A percentile compares a stretch with the other conserved stretches of the same genome.
These are phyloP conservation scores for Lacerta agilis DNA, from an alignment of 2,797 vertebrate species.

Conservation along the genomic window DNA sequence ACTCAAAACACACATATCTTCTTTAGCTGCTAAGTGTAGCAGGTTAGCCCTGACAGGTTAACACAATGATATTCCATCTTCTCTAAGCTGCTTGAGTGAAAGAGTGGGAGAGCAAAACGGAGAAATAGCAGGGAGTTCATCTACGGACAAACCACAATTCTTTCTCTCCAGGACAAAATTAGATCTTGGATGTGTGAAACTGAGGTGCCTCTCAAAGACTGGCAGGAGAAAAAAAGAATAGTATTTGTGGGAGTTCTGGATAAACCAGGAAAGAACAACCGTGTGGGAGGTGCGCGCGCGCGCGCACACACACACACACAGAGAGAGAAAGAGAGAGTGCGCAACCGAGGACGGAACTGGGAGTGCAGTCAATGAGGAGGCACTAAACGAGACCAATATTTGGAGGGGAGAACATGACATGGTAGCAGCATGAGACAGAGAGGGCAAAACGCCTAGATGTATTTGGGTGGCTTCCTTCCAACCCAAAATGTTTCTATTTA, in stretches of 20 bases:
- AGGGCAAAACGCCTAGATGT: background rate
- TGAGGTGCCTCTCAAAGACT: background rate
- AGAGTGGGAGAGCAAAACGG: background rate
- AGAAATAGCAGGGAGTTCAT: background rate
- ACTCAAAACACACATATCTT: background rate
- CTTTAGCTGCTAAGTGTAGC: background rate
- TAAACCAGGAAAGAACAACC: background rate
- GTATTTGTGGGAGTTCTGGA: constrained; percentile 1
- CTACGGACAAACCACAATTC: constrained; percentile 24
- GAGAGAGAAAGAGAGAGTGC: background rate
- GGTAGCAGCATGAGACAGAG: background rate
- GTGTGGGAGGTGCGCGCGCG: background rate
- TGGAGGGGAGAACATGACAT: background rate
- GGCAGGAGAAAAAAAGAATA: background rate
- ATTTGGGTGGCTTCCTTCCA: background rate
- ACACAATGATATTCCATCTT: background rate
- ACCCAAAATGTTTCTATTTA: constrained; percentile 26
- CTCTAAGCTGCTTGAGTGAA: background rate
- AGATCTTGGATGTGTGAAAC: background rate
- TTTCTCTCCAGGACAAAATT: constrained; percentile 13
- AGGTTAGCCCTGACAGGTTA: background rate
- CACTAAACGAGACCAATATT: background rate
- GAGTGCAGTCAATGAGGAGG: background rate
- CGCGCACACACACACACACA: no score
- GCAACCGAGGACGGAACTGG: background rate